phyloP scores from a whole-genome alignment of 92 coral and sea anemone genomes.

The Palythoa caribaeorum region DNA sequence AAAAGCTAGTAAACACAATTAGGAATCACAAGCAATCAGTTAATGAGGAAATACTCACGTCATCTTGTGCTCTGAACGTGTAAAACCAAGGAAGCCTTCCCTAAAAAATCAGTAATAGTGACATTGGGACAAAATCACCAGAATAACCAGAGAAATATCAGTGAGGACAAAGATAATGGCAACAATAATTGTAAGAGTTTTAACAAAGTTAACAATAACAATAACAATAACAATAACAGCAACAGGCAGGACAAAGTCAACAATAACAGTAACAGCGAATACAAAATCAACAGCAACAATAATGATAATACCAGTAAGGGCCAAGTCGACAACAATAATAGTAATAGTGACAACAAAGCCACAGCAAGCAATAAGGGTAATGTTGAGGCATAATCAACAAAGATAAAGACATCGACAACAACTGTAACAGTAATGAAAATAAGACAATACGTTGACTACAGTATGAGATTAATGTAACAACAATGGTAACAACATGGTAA shows the following conservation, averaged over 20 bases:
- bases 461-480: too few relatives aligned
- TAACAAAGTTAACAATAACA: not conserved
- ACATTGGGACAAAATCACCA: too few relatives aligned
- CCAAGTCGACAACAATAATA: not conserved
- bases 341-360: too few relatives aligned
- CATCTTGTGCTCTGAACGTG: conserved; percentile 87
- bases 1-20: too few relatives aligned
- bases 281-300: not conserved
- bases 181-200: not conserved
- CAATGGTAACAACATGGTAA: too few relatives aligned
- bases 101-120: conserved; percentile 44
- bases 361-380: not conserved
- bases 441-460: too few relatives aligned
- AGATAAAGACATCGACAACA: too few relatives aligned
- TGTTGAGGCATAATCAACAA: too few relatives aligned
- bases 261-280: not conserved
- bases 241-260: not conserved
- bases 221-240: not conserved
- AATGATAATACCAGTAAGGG: not conserved
- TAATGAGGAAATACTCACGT: conserved; percentile 69
- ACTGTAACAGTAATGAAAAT: too few relatives aligned
- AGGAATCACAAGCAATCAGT: too few relatives aligned
- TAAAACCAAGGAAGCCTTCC: conserved; percentile 97
- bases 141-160: not conserved
- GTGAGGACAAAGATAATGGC: not conserved